Conservation (phyloP, 2,888 invertebrate genomes). For the Drosophila putrida region DNA sequence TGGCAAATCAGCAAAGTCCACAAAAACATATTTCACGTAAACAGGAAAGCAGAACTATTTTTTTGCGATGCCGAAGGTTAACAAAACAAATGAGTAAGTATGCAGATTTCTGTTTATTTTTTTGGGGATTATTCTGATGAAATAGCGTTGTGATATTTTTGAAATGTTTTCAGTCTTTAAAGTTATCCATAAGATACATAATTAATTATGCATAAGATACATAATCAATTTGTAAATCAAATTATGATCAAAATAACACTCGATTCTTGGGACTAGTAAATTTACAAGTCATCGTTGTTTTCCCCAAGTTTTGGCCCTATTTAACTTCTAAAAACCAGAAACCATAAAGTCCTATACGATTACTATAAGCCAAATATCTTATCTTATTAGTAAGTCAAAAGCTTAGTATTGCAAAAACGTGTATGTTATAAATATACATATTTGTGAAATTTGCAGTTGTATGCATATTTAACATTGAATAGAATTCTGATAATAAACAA, state of each 20-base stretch:
- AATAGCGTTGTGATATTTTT: not conserved
- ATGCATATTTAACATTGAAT: not conserved
- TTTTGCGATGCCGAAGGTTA: not conserved
- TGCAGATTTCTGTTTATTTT: too few relatives aligned
- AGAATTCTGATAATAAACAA: not conserved
- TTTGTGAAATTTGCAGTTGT: not conserved
- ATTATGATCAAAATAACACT: not conserved
- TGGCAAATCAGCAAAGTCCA: not conserved
- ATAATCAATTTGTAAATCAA: not conserved
- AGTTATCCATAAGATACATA: too few relatives aligned
- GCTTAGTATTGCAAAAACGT: not conserved
- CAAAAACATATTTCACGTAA: not conserved
- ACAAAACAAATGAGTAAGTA: not conserved
- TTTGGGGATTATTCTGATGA: not conserved
- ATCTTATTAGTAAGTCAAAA: not conserved
- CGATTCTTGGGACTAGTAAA: too few relatives aligned
- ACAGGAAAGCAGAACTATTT: constrained; percentile 1
- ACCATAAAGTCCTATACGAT: not conserved
- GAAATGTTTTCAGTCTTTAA: not conserved
- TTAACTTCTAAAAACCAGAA: not conserved
- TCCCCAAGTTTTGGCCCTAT: too few relatives aligned
- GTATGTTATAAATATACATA: not conserved
- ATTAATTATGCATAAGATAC: too few relatives aligned
- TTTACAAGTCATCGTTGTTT: too few relatives aligned
- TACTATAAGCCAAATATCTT: not conserved